A percentile compares a stretch with the other conserved stretches of the same genome.
phyloP scores from a whole-genome alignment of 2,113 vertebrate species.

The Prunella himalayana region DNA sequence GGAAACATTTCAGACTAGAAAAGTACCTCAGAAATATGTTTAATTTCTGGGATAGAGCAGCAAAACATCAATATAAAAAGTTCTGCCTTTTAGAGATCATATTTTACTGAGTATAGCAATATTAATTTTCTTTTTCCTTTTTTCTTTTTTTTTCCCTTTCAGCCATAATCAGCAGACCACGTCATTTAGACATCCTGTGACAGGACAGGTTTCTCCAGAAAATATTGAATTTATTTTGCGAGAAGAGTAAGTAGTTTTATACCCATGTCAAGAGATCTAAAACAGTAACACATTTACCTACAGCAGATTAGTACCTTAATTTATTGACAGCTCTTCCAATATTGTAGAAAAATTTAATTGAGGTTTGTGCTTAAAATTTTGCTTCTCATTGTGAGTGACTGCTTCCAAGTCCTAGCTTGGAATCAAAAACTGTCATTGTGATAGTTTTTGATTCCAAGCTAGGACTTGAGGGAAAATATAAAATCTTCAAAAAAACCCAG shows the following conservation, averaged over 20 bases:
- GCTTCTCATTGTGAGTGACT: neutral
- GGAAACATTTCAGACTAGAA: neutral
- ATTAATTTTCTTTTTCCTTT: neutral
- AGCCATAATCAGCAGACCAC: conserved; percentile 94
- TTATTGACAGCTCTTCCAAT: neutral
- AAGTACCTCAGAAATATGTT: neutral
- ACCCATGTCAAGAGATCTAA: neutral
- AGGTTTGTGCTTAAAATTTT: neutral
- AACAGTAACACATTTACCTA: neutral
- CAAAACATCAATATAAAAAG: neutral
- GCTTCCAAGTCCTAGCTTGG: neutral
- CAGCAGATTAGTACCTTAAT: neutral
- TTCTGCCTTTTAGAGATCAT: neutral
- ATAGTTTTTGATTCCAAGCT: neutral
- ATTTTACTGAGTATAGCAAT: neutral
- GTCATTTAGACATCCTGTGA: conserved; percentile 93
- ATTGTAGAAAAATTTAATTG: neutral
- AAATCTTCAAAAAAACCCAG: neutral
- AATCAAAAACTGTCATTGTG: neutral
- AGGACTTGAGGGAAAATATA: neutral
- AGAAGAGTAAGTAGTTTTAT: conserved; percentile 87
- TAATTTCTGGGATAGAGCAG: neutral
- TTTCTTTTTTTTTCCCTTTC: conserved; percentile 30
- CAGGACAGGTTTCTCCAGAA: conserved; percentile 93
- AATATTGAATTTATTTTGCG: conserved; percentile 92